Base-by-base conservation (phyloP, 2,888 invertebrate species). In the Philaethria dido region DNA sequence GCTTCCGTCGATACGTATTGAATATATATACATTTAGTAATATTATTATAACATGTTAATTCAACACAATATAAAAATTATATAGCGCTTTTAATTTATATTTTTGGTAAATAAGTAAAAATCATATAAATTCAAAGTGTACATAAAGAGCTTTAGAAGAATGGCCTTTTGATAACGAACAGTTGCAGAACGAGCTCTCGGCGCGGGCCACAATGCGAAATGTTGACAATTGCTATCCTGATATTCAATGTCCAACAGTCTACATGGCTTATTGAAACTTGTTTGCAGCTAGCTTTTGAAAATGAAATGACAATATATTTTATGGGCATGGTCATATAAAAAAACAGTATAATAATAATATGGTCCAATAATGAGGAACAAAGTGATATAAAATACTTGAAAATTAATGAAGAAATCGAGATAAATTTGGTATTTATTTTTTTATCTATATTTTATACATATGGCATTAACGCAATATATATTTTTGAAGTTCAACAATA, bases 191-290 rank as follows among this genome's bases (percentile, higher is more conserved):
- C 47, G 69, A 39, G 60, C 52, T 62, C 66, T 60, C 60, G 66
- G 62, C 45, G 36, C 22, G n/a, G 36, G 52, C 29, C 48, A 66
- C 62, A 66, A 66, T 66, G 63, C 60, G 52, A 69, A 69, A 66
- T 60, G 69, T 42, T 47, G 66, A 69, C 65, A 69, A 60, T 63
- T 29, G 52, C 36, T 45, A 22, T 45, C 22, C 20, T 55, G 36
- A 64, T 36, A 45, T 64, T 36, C 47, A 62, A 44, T 54, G 45
- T 47, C 59, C 39, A 33, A 68, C 50, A 47, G 52, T 48, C 52
- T 45, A 54, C 52, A 55, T 57, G 59, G 29, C 39, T 52, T 63
- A 62, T 62, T 62, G 62, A 60, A 59, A 65, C 59, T 33, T 65
- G 36, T 55, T 55, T 55, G 55, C 36, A 20, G 25, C 13, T 55